Evolutionary conservation across 2,113 vertebrate species (phyloP), one percentile per base, ranked within the genome.

Genomic region (Buteo buteo): DNA sequence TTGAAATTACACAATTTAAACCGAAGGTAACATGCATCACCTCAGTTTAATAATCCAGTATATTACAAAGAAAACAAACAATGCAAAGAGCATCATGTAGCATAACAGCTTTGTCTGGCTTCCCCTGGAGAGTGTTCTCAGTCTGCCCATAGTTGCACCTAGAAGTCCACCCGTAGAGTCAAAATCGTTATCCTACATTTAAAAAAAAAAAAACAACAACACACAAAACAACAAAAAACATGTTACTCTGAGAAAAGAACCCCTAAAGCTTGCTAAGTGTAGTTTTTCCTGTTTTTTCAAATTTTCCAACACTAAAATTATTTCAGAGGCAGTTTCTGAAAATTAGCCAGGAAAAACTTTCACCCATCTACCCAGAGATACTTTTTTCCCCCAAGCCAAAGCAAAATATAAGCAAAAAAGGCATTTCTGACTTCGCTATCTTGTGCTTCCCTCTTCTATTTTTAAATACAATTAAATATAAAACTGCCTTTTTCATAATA

Each of bases 1-100:
- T n/a, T 95, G 74, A 83, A 94, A 72, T 94, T 83, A 94, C 62
- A 94, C 91, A 77, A 94, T 97, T 88, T 94, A 84, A 93, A 82
- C 59, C 14, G 4, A 57, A 64, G 80, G 85, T 73, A 91, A 82
- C 42, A 45, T 89, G 55, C 55, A 98, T 98, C 98, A 98, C 97
- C 98, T 98, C 77, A 98, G 92, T 98, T 98, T 99, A 97, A 99
- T 99, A 96, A 99, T 98, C 99, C 99, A 99, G 95, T 99, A 99
- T 94, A 99, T 98, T 81, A 99, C 98, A 86, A 99, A 99, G 96
- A 99, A 99, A 32, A 99, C 99, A 72, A 99, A 99, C 12, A 99
- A 81, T 36, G 99, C 98, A 92, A 99, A 99, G 24, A 99, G 98
- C 97, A 99, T 98, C 99, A 99, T 98, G 97, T 99, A 99, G 98